These are phyloP conservation scores for Euzetes globulus DNA, from an alignment of 2,888 invertebrate species.

Conservation along the genomic window DNA sequence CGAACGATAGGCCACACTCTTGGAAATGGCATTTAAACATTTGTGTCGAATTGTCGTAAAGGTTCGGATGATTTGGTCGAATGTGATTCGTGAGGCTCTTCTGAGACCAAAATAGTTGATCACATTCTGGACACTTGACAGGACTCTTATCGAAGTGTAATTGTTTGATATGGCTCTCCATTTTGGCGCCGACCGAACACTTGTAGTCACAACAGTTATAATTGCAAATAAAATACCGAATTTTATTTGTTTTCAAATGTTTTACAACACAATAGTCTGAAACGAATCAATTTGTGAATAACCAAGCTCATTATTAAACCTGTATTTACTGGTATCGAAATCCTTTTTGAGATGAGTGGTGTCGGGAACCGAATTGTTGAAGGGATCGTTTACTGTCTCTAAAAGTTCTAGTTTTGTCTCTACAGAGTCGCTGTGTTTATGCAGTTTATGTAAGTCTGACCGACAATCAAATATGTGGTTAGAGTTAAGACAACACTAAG, in stretches of 20 bases:
- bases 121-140: neutral
- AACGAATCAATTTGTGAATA: neutral
- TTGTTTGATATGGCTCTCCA: neutral
- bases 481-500: too few species aligned
- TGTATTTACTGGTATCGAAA: neutral
- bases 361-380: neutral
- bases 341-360: neutral
- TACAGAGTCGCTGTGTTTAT: neutral
- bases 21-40: neutral
- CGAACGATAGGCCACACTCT: neutral
- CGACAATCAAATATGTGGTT: neutral
- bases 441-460: neutral
- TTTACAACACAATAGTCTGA: neutral
- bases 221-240: slow-evolving; percentile 5
- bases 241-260: slow-evolving; percentile 6
- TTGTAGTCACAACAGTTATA: slow-evolving; percentile 15
- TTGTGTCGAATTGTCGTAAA: neutral
- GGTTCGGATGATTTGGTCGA: neutral
- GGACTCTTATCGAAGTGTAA: neutral
- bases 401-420: neutral
- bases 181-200: neutral
- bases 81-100: neutral
- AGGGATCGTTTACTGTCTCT: neutral
- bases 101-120: slow-evolving; percentile 7
- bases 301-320: neutral